Evolutionary conservation across 2,797 vertebrate species (phyloP).

Genomic region (Chelon auratus): DNA sequence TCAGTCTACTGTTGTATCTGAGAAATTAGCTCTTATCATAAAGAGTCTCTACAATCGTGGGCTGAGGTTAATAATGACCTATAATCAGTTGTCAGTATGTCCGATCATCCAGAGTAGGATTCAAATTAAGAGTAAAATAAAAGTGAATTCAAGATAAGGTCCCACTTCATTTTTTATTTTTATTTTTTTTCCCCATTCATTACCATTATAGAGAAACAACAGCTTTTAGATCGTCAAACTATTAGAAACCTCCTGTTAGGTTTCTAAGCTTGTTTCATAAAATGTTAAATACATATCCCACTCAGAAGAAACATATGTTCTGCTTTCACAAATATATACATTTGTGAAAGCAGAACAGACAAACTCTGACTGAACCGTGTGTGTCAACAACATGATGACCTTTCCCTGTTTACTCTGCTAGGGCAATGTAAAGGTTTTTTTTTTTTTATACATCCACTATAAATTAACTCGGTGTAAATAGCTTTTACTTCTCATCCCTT

Average conservation of each 20-base stretch:
- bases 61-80: constrained; percentile 4
- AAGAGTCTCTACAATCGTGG: not conserved
- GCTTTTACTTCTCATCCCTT: no score
- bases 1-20: constrained; percentile 28
- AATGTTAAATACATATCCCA: not conserved
- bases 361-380: not conserved
- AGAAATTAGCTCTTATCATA: constrained; percentile 19
- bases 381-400: not conserved
- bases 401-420: not conserved
- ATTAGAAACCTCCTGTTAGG: not conserved
- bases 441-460: not conserved
- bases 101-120: constrained; percentile 11
- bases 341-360: not conserved
- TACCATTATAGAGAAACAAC: not conserved
- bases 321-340: no score
- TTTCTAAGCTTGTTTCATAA: not conserved
- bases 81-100: constrained; percentile 33
- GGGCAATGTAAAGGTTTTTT: not conserved
- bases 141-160: not conserved
- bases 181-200: no score
- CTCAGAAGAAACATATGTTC: not conserved
- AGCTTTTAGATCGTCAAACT: not conserved
- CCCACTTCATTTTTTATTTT: no score
- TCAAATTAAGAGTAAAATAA: not conserved
- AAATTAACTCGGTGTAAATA: not conserved